Evolutionary conservation across 30 jellyfish, hydroid and myxozoan genomes (phyloP), one percentile per base, ranked within the genome.

Genomic region (Turritopsis dohrnii): DNA sequence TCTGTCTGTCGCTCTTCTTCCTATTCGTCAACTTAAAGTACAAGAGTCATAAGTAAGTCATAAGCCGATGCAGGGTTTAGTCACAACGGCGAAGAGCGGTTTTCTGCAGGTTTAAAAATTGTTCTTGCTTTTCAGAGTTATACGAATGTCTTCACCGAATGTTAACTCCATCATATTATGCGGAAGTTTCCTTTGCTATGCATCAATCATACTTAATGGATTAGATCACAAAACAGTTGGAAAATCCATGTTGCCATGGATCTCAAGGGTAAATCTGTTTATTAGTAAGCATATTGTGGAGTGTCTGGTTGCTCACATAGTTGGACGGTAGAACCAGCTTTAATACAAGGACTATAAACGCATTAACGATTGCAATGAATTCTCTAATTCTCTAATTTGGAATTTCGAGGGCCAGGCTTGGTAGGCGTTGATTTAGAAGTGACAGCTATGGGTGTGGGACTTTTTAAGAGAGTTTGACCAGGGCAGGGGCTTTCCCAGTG

Each of bases 111-210:
- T 41, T 41, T 41, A n/a, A 8, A 22, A 1, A 65, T 66, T 27
- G 31, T n/a, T 74, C 9, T 74, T 21, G 8, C 53, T 28, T 75
- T 21, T 31, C 18, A 89, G 96, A 79, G 69, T 89, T 20, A 89
- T 89, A 77, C 85, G 85, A 65, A 89, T 89, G 96, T 89, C 96
- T 17, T 89, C 96, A 1, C 96, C 96, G 1, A 81, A 71, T 86
- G 85, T 89, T 65, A 89, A 89, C 79, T 84, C 85, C 80, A 85
- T 89, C 85, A 89, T 89, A 81, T 65, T 89, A 16, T 75, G 85
- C 72, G 96, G 96, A 0, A 73, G 94, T 72, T 71, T 89, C n/a
- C 83, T 89, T 24, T 89, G 96, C 52, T 89, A 84, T 83, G 84
- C 71, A 18, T 83, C 96, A 5, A 94, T 89, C 27, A 81, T 89